Percentiles rank a stretch among this genome's conserved stretches.
phyloP scores from a whole-genome alignment of 2,113 vertebrate genomes.

The Campylorhamphus procurvoides region DNA sequence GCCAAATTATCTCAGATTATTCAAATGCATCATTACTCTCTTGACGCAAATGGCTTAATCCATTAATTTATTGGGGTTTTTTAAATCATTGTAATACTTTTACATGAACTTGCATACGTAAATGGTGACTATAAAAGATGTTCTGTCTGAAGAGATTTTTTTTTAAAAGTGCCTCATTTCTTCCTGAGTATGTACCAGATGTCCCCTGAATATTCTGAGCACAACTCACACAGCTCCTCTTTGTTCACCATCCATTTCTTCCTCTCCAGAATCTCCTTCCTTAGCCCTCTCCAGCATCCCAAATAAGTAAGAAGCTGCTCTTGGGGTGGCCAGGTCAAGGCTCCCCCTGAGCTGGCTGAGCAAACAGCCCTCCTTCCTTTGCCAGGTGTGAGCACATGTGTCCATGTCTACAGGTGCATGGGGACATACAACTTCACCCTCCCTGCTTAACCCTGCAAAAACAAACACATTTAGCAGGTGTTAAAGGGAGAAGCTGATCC shows the following conservation, averaged over 20 bases:
- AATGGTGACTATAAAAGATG: background rate
- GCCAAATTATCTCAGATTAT: background rate
- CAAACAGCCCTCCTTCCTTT: background rate
- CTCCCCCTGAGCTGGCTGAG: background rate
- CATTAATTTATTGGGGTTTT: background rate
- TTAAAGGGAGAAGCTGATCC: background rate
- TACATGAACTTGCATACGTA: background rate
- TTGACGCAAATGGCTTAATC: background rate
- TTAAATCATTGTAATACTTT: background rate
- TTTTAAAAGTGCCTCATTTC: background rate
- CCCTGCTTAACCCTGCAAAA: background rate
- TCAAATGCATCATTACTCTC: background rate
- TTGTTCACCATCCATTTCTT: background rate
- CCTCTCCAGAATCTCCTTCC: background rate
- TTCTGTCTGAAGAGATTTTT: background rate
- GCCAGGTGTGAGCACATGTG: fast-evolving
- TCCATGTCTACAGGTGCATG: no score
- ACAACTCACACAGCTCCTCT: background rate
- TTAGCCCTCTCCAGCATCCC: background rate
- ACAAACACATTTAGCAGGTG: background rate
- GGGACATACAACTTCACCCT: background rate
- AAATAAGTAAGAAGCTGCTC: background rate
- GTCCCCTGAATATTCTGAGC: background rate
- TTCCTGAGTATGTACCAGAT: background rate
- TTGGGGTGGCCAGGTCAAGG: background rate